Percentiles rank a stretch among this genome's conserved stretches.
phyloP scores from a whole-genome alignment of 2,797 vertebrate species.

The Enteromius anoplus region DNA sequence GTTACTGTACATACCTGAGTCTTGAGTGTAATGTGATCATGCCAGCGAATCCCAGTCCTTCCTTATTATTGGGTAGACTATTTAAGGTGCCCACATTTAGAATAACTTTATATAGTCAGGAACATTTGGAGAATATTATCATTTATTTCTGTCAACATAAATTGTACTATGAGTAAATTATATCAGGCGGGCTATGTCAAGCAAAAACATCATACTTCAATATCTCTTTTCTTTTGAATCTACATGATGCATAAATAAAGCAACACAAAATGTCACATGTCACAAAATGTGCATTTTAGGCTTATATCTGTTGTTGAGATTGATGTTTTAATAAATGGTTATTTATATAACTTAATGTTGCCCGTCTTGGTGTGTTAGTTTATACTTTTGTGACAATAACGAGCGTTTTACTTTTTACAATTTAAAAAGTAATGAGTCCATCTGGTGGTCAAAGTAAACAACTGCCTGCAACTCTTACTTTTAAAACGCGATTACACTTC shows the following conservation, averaged over 20 bases:
- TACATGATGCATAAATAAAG: background rate
- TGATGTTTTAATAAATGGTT: background rate
- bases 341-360: background rate
- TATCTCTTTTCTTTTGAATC: background rate
- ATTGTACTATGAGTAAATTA: background rate
- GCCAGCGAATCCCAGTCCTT: background rate
- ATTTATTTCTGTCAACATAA: background rate
- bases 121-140: background rate
- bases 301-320: background rate
- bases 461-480: background rate
- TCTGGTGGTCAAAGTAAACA: background rate
- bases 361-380: background rate
- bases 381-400: background rate
- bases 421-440: background rate
- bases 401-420: background rate
- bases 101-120: too few relatives aligned
- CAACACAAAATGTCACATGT: background rate
- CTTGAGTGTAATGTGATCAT: background rate
- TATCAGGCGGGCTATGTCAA: background rate
- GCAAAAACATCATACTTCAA: background rate
- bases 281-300: background rate
- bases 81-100: background rate
- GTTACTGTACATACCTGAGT: background rate
- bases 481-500: too few relatives aligned
- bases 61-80: too few relatives aligned